These are phyloP conservation scores for Grammomys surdaster DNA, from an alignment of 2,113 vertebrate genomes.

Conservation along the genomic window DNA sequence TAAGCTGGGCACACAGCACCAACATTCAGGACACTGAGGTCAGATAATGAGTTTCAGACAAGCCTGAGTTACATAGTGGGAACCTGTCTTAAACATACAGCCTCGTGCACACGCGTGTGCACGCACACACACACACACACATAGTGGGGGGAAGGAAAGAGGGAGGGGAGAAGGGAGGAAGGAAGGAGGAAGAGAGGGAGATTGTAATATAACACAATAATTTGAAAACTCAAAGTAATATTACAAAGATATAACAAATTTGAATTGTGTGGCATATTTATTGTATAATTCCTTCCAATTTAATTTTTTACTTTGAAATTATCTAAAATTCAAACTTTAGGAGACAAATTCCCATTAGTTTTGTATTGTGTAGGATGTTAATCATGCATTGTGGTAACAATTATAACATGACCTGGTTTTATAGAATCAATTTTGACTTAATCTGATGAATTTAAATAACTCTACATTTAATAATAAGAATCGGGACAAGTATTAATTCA, in stretches of 20 bases:
- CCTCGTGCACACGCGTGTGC: no score
- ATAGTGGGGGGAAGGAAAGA: neutral
- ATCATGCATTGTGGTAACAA: neutral
- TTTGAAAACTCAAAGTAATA: neutral
- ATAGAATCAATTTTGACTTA: neutral
- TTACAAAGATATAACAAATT: neutral
- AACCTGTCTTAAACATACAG: neutral
- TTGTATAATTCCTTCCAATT: neutral
- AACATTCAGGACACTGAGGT: neutral
- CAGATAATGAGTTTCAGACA: neutral
- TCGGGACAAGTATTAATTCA: neutral
- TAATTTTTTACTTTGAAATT: neutral
- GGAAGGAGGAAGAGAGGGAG: no score
- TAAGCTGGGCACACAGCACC: neutral
- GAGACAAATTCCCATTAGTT: neutral
- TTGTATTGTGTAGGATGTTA: neutral
- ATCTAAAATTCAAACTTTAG: neutral
- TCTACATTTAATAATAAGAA: neutral
- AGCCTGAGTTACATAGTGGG: neutral
- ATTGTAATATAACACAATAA: neutral
- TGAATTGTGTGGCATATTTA: neutral
- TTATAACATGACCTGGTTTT: neutral
- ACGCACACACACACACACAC: neutral
- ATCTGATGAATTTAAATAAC: neutral
- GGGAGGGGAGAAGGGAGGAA: neutral